Conservation (phyloP, 2,888 invertebrate species). For the Pediacus dermestoides region DNA sequence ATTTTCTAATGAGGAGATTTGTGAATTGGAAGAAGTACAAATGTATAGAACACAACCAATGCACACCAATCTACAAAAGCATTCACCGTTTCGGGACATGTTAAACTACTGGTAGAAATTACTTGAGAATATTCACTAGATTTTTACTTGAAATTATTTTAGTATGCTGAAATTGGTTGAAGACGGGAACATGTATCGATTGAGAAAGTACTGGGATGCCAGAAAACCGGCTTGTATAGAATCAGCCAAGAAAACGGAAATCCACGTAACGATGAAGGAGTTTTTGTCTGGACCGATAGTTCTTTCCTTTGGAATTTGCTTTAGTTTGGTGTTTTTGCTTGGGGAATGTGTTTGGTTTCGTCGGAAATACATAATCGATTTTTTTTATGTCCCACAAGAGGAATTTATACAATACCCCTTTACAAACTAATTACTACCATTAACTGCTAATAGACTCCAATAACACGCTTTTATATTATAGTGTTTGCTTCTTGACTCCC, state of each 20-base stretch:
- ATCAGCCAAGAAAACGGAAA: conserved; percentile 49
- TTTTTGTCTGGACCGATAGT: conserved; percentile 57
- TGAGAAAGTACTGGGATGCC: conserved; percentile 58
- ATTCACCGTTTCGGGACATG: conserved; percentile 61
- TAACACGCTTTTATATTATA: too few species aligned
- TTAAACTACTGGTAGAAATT: conserved; percentile 57
- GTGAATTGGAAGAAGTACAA: conserved; percentile 62
- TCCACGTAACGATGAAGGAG: conserved; percentile 57
- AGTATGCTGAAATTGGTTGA: conserved; percentile 60
- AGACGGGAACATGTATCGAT: conserved; percentile 57
- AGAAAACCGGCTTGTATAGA: conserved; percentile 58
- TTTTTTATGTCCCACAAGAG: too few species aligned
- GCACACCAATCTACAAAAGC: conserved; percentile 56
- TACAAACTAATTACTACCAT: too few species aligned
- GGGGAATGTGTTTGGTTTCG: too few species aligned
- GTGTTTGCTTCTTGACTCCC: too few species aligned
- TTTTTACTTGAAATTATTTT: conserved; percentile 36
- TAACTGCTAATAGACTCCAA: too few species aligned
- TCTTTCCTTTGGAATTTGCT: conserved; percentile 51
- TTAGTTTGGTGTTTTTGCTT: conserved; percentile 45
- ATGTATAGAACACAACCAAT: conserved; percentile 60
- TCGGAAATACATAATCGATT: too few species aligned
- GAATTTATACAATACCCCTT: too few species aligned
- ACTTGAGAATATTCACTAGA: too few species aligned
- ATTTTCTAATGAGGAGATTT: conserved; percentile 64